Percentiles rank a stretch among this genome's conserved stretches.
These are phyloP conservation scores for Ochropleura plecta DNA, from an alignment of 2,888 invertebrate species.

Conservation along the genomic window DNA sequence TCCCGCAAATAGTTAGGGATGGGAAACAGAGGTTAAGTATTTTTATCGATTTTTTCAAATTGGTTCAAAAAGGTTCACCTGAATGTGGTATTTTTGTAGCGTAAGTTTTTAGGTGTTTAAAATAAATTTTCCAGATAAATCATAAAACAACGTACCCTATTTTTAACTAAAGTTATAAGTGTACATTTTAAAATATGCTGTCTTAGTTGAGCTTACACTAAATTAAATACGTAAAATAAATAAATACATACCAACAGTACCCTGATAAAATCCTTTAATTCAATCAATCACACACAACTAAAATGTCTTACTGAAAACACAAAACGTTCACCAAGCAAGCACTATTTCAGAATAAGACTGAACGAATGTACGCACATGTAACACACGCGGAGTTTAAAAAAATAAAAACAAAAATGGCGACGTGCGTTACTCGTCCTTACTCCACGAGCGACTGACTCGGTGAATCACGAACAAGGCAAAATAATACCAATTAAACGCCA, in stretches of 20 bases:
- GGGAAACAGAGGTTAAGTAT: background rate
- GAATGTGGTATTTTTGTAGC: background rate
- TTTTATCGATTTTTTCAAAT: slow-evolving; percentile 11
- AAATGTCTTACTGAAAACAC: slow-evolving; percentile 47
- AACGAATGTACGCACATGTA: slow-evolving; percentile 73
- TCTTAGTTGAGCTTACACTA: background rate
- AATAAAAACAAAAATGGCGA: slow-evolving; percentile 72
- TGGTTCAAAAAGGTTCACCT: no score
- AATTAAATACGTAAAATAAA: background rate
- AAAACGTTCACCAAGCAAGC: slow-evolving; percentile 67
- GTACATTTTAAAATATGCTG: background rate
- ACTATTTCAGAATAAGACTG: slow-evolving; percentile 74
- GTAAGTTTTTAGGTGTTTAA: background rate
- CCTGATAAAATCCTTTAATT: slow-evolving; percentile 42
- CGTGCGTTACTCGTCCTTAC: slow-evolving; percentile 76
- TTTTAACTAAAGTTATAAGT: background rate
- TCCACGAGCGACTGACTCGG: slow-evolving; percentile 82
- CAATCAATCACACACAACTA: slow-evolving; percentile 40
- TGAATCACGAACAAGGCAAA: slow-evolving; percentile 88
- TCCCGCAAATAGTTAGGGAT: slow-evolving; percentile 9
- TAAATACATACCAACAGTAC: slow-evolving; percentile 34
- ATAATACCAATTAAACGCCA: slow-evolving; percentile 86
- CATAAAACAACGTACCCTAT: background rate
- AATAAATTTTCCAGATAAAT: background rate
- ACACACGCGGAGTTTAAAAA: slow-evolving; percentile 74